Evolutionary conservation across 2,888 invertebrate species (phyloP).

Genomic region (Holacanthella duospinosa): DNA sequence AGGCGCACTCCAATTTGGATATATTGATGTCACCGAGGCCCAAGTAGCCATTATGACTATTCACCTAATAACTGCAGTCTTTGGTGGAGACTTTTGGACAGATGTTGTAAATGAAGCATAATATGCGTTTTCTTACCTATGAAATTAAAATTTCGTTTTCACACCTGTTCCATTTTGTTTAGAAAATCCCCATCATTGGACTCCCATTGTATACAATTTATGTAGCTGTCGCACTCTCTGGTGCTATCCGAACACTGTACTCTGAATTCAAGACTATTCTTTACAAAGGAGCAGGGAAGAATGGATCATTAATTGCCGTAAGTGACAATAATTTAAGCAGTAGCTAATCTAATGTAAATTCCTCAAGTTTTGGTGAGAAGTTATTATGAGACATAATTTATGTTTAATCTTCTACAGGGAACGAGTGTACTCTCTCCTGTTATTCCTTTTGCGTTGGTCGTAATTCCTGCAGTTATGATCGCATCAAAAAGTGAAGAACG

Average conservation of each 20-base stretch:
- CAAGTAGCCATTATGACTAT: constrained; percentile 86
- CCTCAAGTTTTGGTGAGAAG: no score
- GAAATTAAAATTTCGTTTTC: constrained; percentile 1
- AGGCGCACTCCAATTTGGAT: constrained; percentile 76
- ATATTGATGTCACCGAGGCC: constrained; percentile 95
- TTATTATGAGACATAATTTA: background rate
- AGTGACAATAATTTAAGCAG: no score
- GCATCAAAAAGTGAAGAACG: constrained; percentile 77
- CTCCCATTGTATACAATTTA: constrained; percentile 36
- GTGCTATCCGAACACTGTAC: constrained; percentile 34
- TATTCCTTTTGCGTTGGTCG: constrained; percentile 81
- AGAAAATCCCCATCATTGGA: constrained; percentile 27
- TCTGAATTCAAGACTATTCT: constrained; percentile 39
- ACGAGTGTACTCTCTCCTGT: constrained; percentile 94
- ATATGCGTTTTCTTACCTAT: no score
- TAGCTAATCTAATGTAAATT: no score
- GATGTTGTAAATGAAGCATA: constrained; percentile 60
- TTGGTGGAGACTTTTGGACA: constrained; percentile 81
- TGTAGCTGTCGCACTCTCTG: constrained; percentile 39
- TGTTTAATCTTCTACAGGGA: constrained; percentile 60
- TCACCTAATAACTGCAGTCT: constrained; percentile 71
- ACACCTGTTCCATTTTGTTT: background rate
- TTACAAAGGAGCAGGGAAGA: constrained; percentile 84
- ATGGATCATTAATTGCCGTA: constrained; percentile 98
- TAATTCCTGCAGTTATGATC: constrained; percentile 84